Evolutionary conservation across 2,888 invertebrate genomes (phyloP).

Genomic region (Melieria picta): DNA sequence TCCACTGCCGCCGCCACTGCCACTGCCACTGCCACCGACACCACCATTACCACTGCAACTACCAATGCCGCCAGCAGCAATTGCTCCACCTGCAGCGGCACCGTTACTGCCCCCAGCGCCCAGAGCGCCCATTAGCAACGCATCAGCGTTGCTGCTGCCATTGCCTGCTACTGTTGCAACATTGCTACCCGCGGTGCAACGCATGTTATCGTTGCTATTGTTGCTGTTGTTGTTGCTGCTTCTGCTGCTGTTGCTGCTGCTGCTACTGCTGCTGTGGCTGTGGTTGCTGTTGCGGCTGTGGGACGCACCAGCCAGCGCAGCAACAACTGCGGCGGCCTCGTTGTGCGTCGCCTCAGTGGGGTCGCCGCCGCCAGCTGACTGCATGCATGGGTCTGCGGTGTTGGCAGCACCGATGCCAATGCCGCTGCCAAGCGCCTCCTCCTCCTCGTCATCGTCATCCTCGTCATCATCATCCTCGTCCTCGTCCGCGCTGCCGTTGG

Average conservation of each 20-base stretch:
- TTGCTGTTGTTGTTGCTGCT: slow-evolving; percentile 24
- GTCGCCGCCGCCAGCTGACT: slow-evolving; percentile 44
- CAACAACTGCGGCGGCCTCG: too few species aligned
- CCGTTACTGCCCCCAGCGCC: slow-evolving; percentile 36
- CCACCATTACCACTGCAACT: slow-evolving; percentile 23
- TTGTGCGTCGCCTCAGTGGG: too few species aligned
- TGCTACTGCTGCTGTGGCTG: slow-evolving; percentile 42
- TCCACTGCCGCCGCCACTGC: slow-evolving; percentile 42
- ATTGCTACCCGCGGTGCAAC: slow-evolving; percentile 46
- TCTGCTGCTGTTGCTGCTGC: neutral
- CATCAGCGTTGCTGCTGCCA: slow-evolving; percentile 36
- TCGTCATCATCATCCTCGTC: slow-evolving; percentile 43
- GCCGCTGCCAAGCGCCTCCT: slow-evolving; percentile 41
- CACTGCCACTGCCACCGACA: slow-evolving; percentile 42
- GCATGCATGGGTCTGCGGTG: neutral
- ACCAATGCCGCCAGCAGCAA: slow-evolving; percentile 11
- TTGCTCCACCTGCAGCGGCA: slow-evolving; percentile 39
- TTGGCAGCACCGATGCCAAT: neutral
- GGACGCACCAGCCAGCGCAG: neutral
- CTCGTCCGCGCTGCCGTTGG: slow-evolving; percentile 29
- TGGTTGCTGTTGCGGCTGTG: slow-evolving; percentile 21
- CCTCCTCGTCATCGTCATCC: slow-evolving; percentile 27
- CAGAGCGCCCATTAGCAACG: slow-evolving; percentile 42
- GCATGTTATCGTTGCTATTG: slow-evolving; percentile 44
- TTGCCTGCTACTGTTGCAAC: slow-evolving; percentile 35